Base-by-base conservation (phyloP, 2,888 invertebrate genomes). In the Scaptomyza reducta region DNA sequence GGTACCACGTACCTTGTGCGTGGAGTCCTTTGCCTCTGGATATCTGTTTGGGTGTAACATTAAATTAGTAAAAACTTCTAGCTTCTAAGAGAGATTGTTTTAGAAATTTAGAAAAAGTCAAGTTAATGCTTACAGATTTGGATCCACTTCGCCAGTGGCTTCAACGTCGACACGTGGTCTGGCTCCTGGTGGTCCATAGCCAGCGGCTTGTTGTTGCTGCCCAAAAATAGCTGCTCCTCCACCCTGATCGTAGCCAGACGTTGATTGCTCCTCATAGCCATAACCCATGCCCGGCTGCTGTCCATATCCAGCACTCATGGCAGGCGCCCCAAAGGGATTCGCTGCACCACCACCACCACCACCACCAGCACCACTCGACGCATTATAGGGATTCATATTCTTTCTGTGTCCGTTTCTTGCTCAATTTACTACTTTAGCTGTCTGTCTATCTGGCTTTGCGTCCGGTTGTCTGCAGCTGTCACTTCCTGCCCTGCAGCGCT, bases 1-100 rank as follows among this genome's bases (percentile, higher is more conserved):
- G 90, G 95, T 95, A 40, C 97, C 97, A 75, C 97, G 95, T 83
- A 97, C 96, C 92, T 97, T 97, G 93, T 97, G 95, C 81, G 97
- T 97, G 54, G 96, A 95, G 89, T 97, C 97, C 91, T 97, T 97
- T 5, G 97, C 95, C 90, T 95, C 95, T 11, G 96, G 96, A 91
- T 97, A 97, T 84, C 31, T 31, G 7, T 27, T 27, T 1, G 27
- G 27, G 27, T 6, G 1, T 27, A 6, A 27, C 6, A 7, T 9
- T 27, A 6, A 0, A 27, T 27, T 27, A 27, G 27, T 27, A 7
- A 27, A 27, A 27, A 0, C 9, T 27, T 2, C 7, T 27, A 9
- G 7, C 27, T 27, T 1, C 2, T n/a, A n/a, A 9, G 0, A 27
- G 7, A 27, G 27, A 6, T 6, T 7, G 27, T 5, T 22, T 4